phyloP scores from a whole-genome alignment of 2,113 vertebrate genomes.

The Galemys pyrenaicus region DNA sequence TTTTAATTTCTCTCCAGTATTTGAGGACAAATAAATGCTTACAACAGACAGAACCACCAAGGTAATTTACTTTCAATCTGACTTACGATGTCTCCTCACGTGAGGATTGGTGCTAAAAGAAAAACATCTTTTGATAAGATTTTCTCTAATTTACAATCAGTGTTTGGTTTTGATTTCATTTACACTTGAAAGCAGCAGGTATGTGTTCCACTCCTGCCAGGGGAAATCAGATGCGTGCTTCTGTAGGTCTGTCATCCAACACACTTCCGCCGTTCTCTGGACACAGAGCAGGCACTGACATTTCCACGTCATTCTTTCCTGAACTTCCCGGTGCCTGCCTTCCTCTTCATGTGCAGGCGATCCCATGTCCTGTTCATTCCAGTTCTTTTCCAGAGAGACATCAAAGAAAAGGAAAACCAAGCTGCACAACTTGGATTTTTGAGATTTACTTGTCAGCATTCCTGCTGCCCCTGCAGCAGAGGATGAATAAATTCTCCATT shows the following conservation, averaged over 20 bases:
- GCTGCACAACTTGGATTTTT: background rate
- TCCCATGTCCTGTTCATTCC: background rate
- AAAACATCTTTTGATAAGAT: background rate
- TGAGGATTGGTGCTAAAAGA: background rate
- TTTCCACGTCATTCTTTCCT: background rate
- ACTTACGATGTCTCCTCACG: background rate
- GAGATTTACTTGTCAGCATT: background rate
- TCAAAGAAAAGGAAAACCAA: background rate
- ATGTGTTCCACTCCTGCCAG: background rate
- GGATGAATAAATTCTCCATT: background rate
- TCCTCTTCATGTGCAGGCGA: background rate
- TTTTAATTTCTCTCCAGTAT: background rate
- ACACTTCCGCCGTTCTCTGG: background rate
- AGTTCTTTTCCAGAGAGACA: background rate
- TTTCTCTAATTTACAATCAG: background rate
- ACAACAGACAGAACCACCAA: too few relatives aligned
- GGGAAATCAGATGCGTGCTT: background rate
- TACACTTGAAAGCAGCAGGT: background rate
- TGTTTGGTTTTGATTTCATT: conserved; percentile 21
- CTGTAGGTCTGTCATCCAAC: background rate
- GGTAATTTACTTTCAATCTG: background rate
- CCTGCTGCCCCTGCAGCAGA: background rate
- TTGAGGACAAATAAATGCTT: background rate
- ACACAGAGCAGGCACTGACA: background rate
- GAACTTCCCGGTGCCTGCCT: background rate